phyloP scores from a whole-genome alignment of 2,113 vertebrate species.

The Reinhardtius hippoglossoides region DNA sequence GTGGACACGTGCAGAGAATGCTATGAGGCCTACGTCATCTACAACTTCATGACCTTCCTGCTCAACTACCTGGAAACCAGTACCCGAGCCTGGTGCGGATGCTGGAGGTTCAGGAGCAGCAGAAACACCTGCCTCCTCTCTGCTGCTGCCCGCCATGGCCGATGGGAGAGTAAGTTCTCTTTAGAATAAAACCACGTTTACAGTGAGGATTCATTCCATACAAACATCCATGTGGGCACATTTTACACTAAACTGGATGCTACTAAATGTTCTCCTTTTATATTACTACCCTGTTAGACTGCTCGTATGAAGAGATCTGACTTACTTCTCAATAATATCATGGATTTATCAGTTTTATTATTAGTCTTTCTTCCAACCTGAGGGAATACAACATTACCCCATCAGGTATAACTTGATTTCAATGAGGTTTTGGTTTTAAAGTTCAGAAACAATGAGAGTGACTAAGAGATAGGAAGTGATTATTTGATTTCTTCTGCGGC shows the following conservation, averaged over 20 bases:
- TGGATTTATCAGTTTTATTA: too few relatives aligned
- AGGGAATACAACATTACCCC: too few relatives aligned
- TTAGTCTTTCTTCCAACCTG: too few relatives aligned
- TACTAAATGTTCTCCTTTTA: too few relatives aligned
- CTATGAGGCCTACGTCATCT: constrained; percentile 99
- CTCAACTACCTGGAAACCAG: constrained; percentile 94
- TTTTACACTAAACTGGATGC: too few relatives aligned
- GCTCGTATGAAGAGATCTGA: too few relatives aligned
- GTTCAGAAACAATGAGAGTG: too few relatives aligned
- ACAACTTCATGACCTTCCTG: constrained; percentile 99
- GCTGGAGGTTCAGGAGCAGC: constrained; percentile 96
- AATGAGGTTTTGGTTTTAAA: not conserved
- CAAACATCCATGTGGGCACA: too few relatives aligned
- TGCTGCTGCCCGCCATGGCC: constrained; percentile 96
- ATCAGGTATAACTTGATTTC: too few relatives aligned
- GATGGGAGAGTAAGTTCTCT: constrained; percentile 97
- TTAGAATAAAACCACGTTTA: not conserved
- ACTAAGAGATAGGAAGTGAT: not conserved
- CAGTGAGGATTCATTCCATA: too few relatives aligned
- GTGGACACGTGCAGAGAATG: constrained; percentile 99
- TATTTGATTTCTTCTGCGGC: not conserved
- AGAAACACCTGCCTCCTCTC: constrained; percentile 93
- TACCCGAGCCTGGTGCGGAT: constrained; percentile 95
- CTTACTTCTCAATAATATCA: too few relatives aligned
- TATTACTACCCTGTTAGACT: too few relatives aligned